Evolutionary conservation across 2,113 vertebrate genomes (phyloP).

Genomic region (Paralichthys olivaceus): DNA sequence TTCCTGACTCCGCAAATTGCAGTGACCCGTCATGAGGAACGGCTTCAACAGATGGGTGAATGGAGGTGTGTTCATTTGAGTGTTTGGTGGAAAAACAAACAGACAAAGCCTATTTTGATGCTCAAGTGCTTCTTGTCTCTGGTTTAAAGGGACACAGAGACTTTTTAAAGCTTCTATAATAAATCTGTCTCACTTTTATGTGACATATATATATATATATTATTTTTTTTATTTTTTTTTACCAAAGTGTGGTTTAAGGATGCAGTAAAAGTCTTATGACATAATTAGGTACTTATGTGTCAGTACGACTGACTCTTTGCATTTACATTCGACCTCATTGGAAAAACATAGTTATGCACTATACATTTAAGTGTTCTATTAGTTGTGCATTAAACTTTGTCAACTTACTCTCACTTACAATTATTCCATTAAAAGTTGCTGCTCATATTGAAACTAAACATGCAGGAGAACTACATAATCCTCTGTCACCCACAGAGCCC

Average conservation of each 20-base stretch:
- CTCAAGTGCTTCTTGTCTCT: conserved; percentile 16
- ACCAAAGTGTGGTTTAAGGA: not conserved
- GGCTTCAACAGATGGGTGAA: conserved; percentile 82
- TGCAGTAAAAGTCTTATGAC: not conserved
- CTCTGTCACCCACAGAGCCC: no score
- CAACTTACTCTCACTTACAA: not conserved
- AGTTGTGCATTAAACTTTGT: not conserved
- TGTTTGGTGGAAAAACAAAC: conserved; percentile 30
- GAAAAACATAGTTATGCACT: no score
- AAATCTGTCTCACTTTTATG: not conserved
- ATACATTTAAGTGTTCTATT: not conserved
- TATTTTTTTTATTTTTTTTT: conserved; percentile 2
- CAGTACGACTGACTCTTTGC: no score
- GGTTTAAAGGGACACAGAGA: not conserved
- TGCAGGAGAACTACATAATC: not conserved
- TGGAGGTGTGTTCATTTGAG: conserved; percentile 67
- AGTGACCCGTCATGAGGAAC: conserved; percentile 83
- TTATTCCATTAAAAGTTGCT: not conserved
- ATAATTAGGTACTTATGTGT: not conserved
- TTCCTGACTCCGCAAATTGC: conserved; percentile 84
- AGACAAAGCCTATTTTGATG: conserved; percentile 21
- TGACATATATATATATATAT: not conserved
- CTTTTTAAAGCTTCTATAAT: conserved; percentile 9
- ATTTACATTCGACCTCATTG: no score
- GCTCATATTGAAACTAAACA: not conserved